Evolutionary conservation across 2,888 invertebrate species (phyloP), one percentile per base, ranked within the genome.

Genomic region (Timandra comae): DNA sequence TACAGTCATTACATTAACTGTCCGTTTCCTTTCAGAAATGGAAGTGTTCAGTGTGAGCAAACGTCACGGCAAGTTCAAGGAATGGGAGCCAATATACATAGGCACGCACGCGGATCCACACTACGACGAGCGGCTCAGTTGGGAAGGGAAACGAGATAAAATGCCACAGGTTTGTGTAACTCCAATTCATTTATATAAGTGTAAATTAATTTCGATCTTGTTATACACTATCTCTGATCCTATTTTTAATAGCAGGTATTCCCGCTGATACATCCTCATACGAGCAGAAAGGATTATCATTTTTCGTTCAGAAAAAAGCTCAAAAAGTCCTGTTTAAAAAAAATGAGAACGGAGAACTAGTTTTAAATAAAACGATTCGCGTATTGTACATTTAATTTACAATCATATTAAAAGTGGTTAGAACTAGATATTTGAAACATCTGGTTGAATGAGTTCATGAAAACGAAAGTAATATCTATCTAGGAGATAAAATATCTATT

Each of bases 71-170:
- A 89, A 90, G 54, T 93, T 89, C 67, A 87, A 92, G 16, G 93
- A 94, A 68, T 97, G 97, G 97, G 97, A 97, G 77, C 97, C 97
- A 6, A 96, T 97, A 52, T 97, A 93, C 63, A 95, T 97, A 39
- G 96, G 97, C 9, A 96, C 96, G 0, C 92, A 96, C 71, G 87
- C 89, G 10, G 96, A 96, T 59, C 96, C 96, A 0, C 87, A 93
- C 46, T 97, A 97, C 68, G 97, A 97, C 52, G 96, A 97, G 70
- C 87, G 96, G 60, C 89, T 97, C 41, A 95, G 94, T 67, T 97
- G 97, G 96, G 96, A 97, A 67, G 97, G 97, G 25, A 95, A 95
- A 77, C 93, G 94, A 74, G 97, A 97, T 77, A 97, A 97, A 85
- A 97, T 97, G 96, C 94, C 96, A 39, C 97, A 97, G 92, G 96